Evolutionary conservation across 2,113 vertebrate species (phyloP).

Genomic region (Heterochromis multidens): DNA sequence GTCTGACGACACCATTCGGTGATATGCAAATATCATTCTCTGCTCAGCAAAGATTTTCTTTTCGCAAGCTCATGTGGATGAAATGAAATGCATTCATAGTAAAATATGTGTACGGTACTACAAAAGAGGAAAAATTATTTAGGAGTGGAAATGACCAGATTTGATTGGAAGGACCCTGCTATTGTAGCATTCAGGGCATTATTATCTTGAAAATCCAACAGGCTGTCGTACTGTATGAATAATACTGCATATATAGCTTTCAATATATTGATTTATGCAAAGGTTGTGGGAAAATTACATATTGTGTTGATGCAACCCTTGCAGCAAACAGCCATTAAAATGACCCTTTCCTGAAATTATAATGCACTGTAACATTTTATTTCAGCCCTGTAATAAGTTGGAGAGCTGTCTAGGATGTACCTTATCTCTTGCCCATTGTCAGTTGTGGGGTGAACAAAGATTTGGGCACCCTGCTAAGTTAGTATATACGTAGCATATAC

Average conservation of each 20-base stretch:
- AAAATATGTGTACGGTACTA: constrained; percentile 15
- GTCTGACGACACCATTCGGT: constrained; percentile 40
- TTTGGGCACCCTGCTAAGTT: not conserved
- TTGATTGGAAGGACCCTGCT: not conserved
- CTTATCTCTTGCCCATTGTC: not conserved
- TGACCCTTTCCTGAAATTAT: not conserved
- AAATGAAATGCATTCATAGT: not conserved
- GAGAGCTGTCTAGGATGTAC: not conserved
- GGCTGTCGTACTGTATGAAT: not conserved
- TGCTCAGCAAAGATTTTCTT: not conserved
- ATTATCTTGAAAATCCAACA: not conserved
- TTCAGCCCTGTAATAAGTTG: not conserved
- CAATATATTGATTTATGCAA: not conserved
- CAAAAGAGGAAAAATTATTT: not conserved
- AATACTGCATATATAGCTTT: not conserved
- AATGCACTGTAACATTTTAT: not conserved
- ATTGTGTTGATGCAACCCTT: not conserved
- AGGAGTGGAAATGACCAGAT: not conserved
- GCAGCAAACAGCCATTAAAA: not conserved
- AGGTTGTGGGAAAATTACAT: not conserved
- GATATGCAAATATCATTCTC: constrained; percentile 45
- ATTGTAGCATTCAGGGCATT: not conserved
- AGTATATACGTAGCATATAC: not conserved
- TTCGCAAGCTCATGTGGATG: not conserved
- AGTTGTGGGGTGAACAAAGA: not conserved